Base-by-base conservation (phyloP, 2,113 vertebrate genomes). In the Apteryx owenii region DNA sequence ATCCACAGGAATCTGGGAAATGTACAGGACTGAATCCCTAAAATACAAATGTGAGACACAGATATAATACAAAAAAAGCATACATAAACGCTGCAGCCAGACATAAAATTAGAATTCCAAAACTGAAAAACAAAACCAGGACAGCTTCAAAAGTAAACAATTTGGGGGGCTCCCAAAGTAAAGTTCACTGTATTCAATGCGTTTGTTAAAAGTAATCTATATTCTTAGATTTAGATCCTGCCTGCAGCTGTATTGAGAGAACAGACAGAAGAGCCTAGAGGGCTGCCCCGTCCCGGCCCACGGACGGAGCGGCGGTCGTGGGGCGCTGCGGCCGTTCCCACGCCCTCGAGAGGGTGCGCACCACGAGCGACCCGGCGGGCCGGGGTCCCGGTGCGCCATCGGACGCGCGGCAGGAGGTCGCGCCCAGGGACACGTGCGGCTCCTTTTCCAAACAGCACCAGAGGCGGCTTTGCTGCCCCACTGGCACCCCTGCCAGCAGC, bases 381-480 rank as follows among this genome's bases (percentile, higher is more conserved):
- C 44, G 78, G 77, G 72, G 16, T 12, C 23, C 31, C 46, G 10
- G 68, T 3, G 3, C 10, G 14, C 1, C n/a, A 9, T 11, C 6
- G 4, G 54, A 44, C 19, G 42, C 0, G 13, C 82, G 83, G 80
- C 82, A 66, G 54, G 16, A 83, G 46, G 36, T 77, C 8, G 0
- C 75, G 73, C 33, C n/a, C 46, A 5, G 53, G 53, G n/a, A 72
- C 71, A 58, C 7, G 22, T 4, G 20, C 3, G 3, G 33, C 0
- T 0, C 54, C 54, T 75, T 44, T n/a, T 54, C 77, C 51, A 48
- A 88, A 58, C 14, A 84, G 69, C 78, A 56, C 46, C 77, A 72
- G 48, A 66, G 18, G 28, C 60, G 44, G 64, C 9, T 14, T 76
- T 53, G 13, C 0, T 18, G 53, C 46, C 53, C 28, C 0, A 1